Base-by-base conservation (phyloP, 1,140 invertebrate genomes). In the Tetranychus urticae region DNA sequence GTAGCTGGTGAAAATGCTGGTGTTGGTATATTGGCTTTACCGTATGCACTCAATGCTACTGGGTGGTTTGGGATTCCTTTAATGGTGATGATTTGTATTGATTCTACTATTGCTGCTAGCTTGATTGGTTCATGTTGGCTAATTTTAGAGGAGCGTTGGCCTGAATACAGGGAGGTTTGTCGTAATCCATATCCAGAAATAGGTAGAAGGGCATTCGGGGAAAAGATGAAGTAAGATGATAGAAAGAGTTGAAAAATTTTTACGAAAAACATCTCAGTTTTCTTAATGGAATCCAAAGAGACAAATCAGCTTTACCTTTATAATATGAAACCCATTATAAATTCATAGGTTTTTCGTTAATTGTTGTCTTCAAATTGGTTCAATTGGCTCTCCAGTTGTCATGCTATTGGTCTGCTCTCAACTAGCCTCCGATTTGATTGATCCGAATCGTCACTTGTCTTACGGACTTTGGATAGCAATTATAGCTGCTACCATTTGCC, bases 1-100 rank as follows among this genome's bases (percentile, higher is more conserved):
- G 76, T 85, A 23, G 77, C 79, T 7, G 82, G 80, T 0, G 82
- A 84, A 69, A 82, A 85, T 76, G 82, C 81, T 2, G 83, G 83
- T n/a, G 81, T 80, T 65, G 83, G 82, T 4, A 77, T 85, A 6
- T 70, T 85, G 50, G 81, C 82, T 12, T 70, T 85, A 31, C 82
- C 83, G 0, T 52, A 52, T 23, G n/a, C 50, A 31, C n/a, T 52
- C 8, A 52, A 52, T 23, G 50, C 7, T n/a, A 58, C 37, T 70
- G 71, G 71, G 12, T 71, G 69, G 68, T 66, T 64, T 35, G 71
- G 71, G 8, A 58, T 73, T 3, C 47, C 68, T 8, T 4, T 72
- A 13, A 66, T 71, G 5, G 57, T 67, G 3, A 5, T 69, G 2
- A 68, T 67, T 35, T 68, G 69, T 59, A 37, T 67, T 2, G 60